Conservation (phyloP, 1,140 invertebrate genomes). For the Halyomorpha halys region DNA sequence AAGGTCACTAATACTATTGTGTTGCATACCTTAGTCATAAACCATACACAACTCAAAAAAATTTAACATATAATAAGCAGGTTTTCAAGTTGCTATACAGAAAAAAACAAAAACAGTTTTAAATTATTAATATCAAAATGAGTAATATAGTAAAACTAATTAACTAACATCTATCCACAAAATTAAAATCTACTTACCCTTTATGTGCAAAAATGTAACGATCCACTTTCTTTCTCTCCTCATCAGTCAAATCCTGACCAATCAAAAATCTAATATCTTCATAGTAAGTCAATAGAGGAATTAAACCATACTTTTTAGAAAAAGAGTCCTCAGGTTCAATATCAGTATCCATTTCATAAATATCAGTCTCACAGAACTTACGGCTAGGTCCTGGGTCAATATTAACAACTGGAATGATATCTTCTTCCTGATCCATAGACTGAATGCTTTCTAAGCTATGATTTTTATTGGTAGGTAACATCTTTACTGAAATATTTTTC, state of each 20-base stretch:
- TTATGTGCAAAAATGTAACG: constrained; percentile 30
- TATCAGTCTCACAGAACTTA: background rate
- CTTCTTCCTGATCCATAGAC: background rate
- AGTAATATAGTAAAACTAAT: too few species aligned
- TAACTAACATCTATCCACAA: too few species aligned
- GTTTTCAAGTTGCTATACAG: too few species aligned
- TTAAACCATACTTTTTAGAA: constrained; percentile 13
- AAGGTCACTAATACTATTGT: too few species aligned
- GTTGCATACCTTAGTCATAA: too few species aligned
- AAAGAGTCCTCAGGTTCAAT: constrained; percentile 19
- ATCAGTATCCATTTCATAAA: constrained; percentile 29
- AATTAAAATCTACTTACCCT: constrained; percentile 23
- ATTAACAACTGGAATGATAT: background rate
- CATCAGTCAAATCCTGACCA: constrained; percentile 15
- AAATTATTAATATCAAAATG: too few species aligned
- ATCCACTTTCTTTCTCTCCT: constrained; percentile 19
- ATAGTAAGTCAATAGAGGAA: constrained; percentile 25
- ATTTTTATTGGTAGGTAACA: background rate
- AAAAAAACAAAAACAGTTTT: too few species aligned
- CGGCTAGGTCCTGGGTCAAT: background rate
- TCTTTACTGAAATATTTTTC: too few species aligned
- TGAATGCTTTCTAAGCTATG: background rate
- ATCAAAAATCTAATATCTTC: constrained; percentile 24
- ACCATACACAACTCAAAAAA: too few species aligned
- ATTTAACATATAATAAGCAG: too few species aligned